phyloP scores from a whole-genome alignment of 2,797 vertebrate genomes.

The Neomorphus geoffroyi region DNA sequence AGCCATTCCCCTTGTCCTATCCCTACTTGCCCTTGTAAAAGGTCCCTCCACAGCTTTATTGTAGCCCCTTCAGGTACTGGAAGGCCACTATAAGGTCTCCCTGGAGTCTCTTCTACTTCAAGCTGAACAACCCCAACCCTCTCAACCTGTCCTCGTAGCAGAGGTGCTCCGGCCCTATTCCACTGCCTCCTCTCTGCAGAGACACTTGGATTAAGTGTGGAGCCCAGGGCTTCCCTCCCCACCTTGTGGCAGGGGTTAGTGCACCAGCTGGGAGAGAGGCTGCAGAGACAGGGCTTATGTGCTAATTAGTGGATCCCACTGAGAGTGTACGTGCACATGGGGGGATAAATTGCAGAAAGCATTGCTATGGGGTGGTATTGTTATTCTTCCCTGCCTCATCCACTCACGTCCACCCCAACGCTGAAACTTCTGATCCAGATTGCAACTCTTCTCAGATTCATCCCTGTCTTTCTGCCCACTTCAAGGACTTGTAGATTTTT shows the following conservation, averaged over 20 bases:
- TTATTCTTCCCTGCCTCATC: background rate
- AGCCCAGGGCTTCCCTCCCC: background rate
- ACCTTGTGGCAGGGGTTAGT: background rate
- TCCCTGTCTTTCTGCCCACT: background rate
- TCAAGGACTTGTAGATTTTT: background rate
- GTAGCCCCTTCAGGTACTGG: too few relatives aligned
- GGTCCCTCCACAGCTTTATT: too few relatives aligned
- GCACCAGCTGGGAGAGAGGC: background rate
- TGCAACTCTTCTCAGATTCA: background rate
- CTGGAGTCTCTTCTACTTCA: too few relatives aligned
- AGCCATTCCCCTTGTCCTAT: too few relatives aligned
- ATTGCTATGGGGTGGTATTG: background rate
- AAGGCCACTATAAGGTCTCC: too few relatives aligned
- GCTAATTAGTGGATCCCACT: background rate
- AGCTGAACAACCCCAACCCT: too few relatives aligned
- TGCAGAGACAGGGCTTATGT: background rate
- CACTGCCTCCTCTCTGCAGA: accelerated
- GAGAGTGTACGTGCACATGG: accelerated
- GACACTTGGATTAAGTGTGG: background rate
- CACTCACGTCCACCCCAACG: background rate
- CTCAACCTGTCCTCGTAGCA: too few relatives aligned
- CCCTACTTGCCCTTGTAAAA: too few relatives aligned
- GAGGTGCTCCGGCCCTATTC: too few relatives aligned
- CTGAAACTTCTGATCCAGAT: background rate
- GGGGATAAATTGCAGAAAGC: background rate